Percentiles rank a stretch among this genome's conserved stretches.
Conservation (phyloP, 2,888 invertebrate species). For the Agrotis segetum region DNA sequence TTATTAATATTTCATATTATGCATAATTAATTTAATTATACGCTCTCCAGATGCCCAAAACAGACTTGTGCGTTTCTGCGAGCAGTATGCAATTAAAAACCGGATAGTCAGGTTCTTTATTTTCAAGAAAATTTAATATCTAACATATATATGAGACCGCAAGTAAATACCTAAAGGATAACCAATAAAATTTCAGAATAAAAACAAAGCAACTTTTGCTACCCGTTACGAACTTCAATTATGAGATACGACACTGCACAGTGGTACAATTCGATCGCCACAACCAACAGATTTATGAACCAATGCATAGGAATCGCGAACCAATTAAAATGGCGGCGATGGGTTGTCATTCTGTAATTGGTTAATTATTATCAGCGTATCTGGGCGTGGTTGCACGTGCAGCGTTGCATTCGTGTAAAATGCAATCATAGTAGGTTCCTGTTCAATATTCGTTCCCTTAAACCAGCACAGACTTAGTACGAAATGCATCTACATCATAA, state of each 20-base stretch:
- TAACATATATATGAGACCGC: not conserved
- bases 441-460: slow-evolving; percentile 23
- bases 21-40: slow-evolving; percentile 13
- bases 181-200: slow-evolving; percentile 54
- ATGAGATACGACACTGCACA: slow-evolving; percentile 61
- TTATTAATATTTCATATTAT: slow-evolving; percentile 7
- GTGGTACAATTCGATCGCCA: slow-evolving; percentile 57
- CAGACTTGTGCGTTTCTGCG: not conserved
- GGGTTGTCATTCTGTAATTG: slow-evolving; percentile 89
- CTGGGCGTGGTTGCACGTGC: slow-evolving; percentile 83
- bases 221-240: slow-evolving; percentile 63
- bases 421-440: slow-evolving; percentile 50
- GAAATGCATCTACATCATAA: not conserved
- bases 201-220: slow-evolving; percentile 52
- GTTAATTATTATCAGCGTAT: slow-evolving; percentile 87
- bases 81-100: not conserved
- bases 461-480: not conserved
- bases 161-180: slow-evolving; percentile 29
- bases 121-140: slow-evolving; percentile 9
- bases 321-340: slow-evolving; percentile 89
- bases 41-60: slow-evolving; percentile 11
- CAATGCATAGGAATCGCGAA: slow-evolving; percentile 80
- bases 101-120: slow-evolving; percentile 21
- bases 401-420: slow-evolving; percentile 55
- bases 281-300: slow-evolving; percentile 74